Percentiles rank a stretch among this genome's conserved stretches.
These are phyloP conservation scores for Calliphora vomitoria DNA, from an alignment of 2,888 invertebrate genomes.

Conservation along the genomic window DNA sequence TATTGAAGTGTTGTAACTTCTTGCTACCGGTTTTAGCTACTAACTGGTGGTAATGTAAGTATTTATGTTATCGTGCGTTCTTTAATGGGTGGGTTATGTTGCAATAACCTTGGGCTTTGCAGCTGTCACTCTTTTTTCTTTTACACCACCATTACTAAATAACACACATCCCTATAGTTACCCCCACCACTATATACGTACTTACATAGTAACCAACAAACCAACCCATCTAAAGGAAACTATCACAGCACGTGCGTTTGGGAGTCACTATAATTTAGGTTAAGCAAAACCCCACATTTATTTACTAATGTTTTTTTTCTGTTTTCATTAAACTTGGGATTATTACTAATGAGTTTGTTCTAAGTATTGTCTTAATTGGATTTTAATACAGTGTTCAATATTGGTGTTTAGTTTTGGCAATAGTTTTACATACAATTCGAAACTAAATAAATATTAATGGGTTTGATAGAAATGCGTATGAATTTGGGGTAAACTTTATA, in stretches of 20 bases:
- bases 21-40: constrained; percentile 52
- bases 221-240: constrained; percentile 18
- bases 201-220: not conserved
- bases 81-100: constrained; percentile 60
- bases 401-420: constrained; percentile 15
- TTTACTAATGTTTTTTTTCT: constrained; percentile 34
- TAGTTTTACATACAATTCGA: not conserved
- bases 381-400: constrained; percentile 54
- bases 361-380: constrained; percentile 64
- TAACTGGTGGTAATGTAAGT: constrained; percentile 36
- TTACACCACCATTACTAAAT: constrained; percentile 30
- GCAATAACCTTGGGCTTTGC: constrained; percentile 73
- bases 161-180: not conserved
- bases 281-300: constrained; percentile 51
- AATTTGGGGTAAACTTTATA: not conserved
- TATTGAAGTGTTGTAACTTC: constrained; percentile 64
- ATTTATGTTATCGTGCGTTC: constrained; percentile 27
- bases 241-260: constrained; percentile 55
- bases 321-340: constrained; percentile 47
- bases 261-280: constrained; percentile 68
- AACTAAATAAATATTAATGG: not conserved
- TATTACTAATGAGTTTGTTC: constrained; percentile 62
- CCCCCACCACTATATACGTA: not conserved
- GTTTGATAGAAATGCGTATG: not conserved
- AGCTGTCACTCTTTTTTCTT: constrained; percentile 75